These are phyloP conservation scores for rabbit (Oryctolagus cuniculus) DNA, from an alignment of 2,113 vertebrate species.

Conservation along the genomic window mOryCun1.1 NC_091440.1:9648501-9649000, in stretches of 20 bases:
- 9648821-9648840: background rate
- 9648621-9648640: background rate
- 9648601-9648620: background rate
- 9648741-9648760: background rate
- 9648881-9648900: background rate
- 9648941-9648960: background rate
- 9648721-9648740: background rate
- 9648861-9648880: background rate
- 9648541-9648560: background rate
- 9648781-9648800: background rate
- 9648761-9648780: background rate
- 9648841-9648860: background rate
- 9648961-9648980: conserved; percentile 34
- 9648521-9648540: background rate
- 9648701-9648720: background rate
- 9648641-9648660: background rate
- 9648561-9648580: background rate
- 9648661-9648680: background rate
- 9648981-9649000: conserved; percentile 57
- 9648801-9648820: background rate
- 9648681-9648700: background rate
- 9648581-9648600: background rate
- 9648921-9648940: background rate
- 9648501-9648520: no score
- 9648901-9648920: background rate